Evolutionary conservation across 92 coral and sea anemone genomes (phyloP).

Genomic region (Palythoa caribaeorum): DNA sequence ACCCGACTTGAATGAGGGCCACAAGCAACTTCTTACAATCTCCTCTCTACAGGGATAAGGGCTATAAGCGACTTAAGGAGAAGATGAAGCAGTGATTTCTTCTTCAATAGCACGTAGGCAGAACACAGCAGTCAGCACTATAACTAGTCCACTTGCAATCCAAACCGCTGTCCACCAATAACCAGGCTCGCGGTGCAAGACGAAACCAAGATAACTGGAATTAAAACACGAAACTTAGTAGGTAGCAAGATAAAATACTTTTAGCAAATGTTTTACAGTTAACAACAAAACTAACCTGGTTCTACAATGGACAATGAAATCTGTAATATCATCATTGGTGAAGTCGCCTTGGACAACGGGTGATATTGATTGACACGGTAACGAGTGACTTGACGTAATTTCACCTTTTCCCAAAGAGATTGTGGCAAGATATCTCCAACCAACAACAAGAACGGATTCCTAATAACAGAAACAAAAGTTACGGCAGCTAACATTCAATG

Average conservation of each 20-base stretch:
- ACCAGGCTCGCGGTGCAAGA: slow-evolving; percentile 77
- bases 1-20: not conserved
- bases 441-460: slow-evolving; percentile 83
- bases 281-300: slow-evolving; percentile 71
- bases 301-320: slow-evolving; percentile 84
- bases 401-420: slow-evolving; percentile 85
- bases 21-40: not conserved
- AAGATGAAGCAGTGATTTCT: slow-evolving; percentile 34
- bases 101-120: slow-evolving; percentile 73
- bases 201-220: slow-evolving; percentile 84
- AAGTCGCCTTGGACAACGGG: slow-evolving; percentile 91
- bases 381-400: slow-evolving; percentile 82
- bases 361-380: slow-evolving; percentile 88
- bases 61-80: not conserved
- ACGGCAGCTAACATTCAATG: not conserved
- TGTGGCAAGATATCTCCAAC: slow-evolving; percentile 73
- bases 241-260: too few species aligned
- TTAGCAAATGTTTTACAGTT: not conserved
- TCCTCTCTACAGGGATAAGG: not conserved
- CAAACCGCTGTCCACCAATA: slow-evolving; percentile 85
- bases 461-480: slow-evolving; percentile 6
- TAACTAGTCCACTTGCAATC: slow-evolving; percentile 78
- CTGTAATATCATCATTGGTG: slow-evolving; percentile 88
- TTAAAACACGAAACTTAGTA: not conserved
- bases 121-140: slow-evolving; percentile 59